Evolutionary conservation across 1,140 invertebrate genomes (phyloP).

Genomic region (Calliphora vicina): DNA sequence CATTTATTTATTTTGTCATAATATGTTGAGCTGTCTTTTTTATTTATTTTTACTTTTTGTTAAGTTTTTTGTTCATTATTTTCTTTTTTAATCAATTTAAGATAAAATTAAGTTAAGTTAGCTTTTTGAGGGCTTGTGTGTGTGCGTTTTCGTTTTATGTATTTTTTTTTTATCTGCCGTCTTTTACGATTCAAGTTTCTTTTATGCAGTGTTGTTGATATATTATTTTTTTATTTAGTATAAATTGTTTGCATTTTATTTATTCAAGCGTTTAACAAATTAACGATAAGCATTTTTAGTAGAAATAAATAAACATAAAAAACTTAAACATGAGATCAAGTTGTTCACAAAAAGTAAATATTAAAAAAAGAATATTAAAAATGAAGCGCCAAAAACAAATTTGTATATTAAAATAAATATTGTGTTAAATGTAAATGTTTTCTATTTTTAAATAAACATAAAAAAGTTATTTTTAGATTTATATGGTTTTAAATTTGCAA

Average conservation of each 20-base stretch:
- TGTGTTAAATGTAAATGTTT: not conserved
- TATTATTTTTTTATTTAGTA: not conserved
- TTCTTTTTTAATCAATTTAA: not conserved
- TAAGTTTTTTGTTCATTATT: not conserved
- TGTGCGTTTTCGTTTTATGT: not conserved
- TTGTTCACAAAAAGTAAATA: not conserved
- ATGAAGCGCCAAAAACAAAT: not conserved
- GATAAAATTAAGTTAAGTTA: not conserved
- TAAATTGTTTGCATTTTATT: not conserved
- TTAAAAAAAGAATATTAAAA: not conserved
- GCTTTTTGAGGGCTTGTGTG: not conserved
- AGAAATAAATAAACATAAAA: too few relatives aligned
- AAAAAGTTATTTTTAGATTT: too few relatives aligned
- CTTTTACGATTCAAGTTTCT: not conserved
- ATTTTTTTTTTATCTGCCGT: not conserved
- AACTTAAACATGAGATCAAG: not conserved
- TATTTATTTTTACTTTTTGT: not conserved
- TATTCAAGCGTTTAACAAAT: not conserved
- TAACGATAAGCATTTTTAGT: not conserved
- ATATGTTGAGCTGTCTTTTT: not conserved
- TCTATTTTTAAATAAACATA: not conserved
- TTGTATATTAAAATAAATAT: not conserved
- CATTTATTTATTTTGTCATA: not conserved
- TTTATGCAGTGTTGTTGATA: too few relatives aligned
- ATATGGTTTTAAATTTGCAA: too few relatives aligned